phyloP scores from a whole-genome alignment of 2,797 vertebrate species.

The Botia almorhae region DNA sequence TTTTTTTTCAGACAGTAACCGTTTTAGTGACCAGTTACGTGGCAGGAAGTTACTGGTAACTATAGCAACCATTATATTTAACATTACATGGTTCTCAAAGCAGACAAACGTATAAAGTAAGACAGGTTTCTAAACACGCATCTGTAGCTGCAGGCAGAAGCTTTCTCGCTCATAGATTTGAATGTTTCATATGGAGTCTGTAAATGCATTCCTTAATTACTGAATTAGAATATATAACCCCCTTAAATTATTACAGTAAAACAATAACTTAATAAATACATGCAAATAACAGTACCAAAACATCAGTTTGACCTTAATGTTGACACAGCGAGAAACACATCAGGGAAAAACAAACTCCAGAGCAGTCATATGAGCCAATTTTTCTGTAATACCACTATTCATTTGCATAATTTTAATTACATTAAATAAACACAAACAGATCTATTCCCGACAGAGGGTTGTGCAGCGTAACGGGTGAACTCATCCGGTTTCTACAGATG shows the following conservation, averaged over 20 bases:
- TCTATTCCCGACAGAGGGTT: constrained; percentile 47
- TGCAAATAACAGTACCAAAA: constrained; percentile 34
- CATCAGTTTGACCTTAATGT: constrained; percentile 43
- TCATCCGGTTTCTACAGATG: constrained; percentile 54
- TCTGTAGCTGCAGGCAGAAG: background rate
- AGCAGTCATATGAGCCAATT: constrained; percentile 38
- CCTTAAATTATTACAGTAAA: background rate
- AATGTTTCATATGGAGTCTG: background rate
- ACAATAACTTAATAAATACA: constrained; percentile 7
- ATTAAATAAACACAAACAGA: constrained; percentile 60
- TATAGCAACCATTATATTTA: no score
- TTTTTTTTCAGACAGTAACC: background rate
- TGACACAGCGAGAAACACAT: constrained; percentile 34
- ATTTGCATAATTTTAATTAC: constrained; percentile 67
- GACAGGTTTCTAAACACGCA: background rate
- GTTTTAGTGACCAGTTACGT: no score
- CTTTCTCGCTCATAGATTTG: background rate
- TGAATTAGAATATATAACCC: background rate
- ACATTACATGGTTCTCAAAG: no score
- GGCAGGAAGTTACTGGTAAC: no score
- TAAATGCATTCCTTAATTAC: background rate
- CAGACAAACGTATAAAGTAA: no score
- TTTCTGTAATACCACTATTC: constrained; percentile 41
- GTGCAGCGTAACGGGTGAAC: constrained; percentile 47
- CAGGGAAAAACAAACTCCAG: constrained; percentile 39